Conservation (phyloP, 1,140 invertebrate species). For the Drosophila ironensis region DNA sequence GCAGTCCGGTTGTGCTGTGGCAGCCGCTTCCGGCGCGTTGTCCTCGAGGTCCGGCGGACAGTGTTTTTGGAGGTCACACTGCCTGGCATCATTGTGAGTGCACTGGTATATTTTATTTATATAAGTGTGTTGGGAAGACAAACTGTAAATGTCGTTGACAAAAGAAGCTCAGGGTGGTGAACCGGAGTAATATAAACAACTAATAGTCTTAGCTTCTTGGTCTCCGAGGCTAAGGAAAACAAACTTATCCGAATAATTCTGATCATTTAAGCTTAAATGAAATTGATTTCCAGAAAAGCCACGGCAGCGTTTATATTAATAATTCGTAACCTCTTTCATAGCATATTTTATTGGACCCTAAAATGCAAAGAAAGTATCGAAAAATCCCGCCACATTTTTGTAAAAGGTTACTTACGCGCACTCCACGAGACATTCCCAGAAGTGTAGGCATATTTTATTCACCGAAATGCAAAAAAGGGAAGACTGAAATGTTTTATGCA, state of each 20-base stretch:
- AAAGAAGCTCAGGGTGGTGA: no score
- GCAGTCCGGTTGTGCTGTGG: neutral
- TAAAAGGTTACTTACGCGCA: conserved; percentile 5
- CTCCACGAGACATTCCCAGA: neutral
- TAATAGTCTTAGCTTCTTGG: no score
- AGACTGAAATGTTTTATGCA: conserved; percentile 50
- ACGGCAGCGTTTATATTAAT: no score
- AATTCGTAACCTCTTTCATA: no score
- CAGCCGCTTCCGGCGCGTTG: neutral
- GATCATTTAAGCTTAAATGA: no score
- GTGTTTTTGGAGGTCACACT: neutral
- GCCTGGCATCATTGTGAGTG: neutral
- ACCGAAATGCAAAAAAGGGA: neutral
- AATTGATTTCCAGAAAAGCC: no score
- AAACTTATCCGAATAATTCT: no score
- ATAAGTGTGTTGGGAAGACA: neutral
- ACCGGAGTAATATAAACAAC: no score
- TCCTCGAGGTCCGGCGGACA: neutral
- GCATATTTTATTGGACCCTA: no score
- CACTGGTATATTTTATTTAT: neutral
- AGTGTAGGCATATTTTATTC: conserved; percentile 21
- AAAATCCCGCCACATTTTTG: neutral
- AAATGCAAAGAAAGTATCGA: neutral
- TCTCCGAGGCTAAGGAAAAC: no score
- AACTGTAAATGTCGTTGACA: neutral